These are phyloP conservation scores for Entosphenus tridentatus DNA, from an alignment of 2,113 vertebrate species.

Conservation along the genomic window DNA sequence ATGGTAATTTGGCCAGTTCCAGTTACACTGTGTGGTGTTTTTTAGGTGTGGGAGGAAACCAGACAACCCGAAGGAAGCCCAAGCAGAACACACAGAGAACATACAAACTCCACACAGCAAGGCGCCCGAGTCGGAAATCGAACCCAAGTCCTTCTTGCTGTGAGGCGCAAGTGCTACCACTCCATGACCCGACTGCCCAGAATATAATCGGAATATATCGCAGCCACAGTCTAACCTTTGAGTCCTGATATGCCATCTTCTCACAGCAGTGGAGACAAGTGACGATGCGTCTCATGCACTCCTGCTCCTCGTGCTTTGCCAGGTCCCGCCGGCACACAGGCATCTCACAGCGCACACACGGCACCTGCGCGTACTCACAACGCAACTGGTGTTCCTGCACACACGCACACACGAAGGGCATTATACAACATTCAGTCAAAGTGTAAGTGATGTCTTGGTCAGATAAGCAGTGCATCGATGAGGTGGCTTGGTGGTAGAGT, in stretches of 20 bases:
- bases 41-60: too few species aligned
- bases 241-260: background rate
- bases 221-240: too few species aligned
- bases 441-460: too few species aligned
- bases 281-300: background rate
- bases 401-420: background rate
- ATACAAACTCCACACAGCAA: background rate
- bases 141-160: too few species aligned
- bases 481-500: too few species aligned
- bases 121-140: background rate
- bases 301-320: background rate
- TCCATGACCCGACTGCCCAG: background rate
- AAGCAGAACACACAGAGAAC: background rate
- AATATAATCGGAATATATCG: background rate
- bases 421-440: too few species aligned
- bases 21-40: too few species aligned
- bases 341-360: background rate
- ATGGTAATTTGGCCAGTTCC: too few species aligned
- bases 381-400: background rate
- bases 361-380: background rate
- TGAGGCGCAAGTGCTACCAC: background rate
- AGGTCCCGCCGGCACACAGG: background rate
- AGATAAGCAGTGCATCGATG: too few species aligned
- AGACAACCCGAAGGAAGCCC: too few species aligned
- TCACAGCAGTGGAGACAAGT: constrained; percentile 3